phyloP scores from a whole-genome alignment of 2,113 vertebrate species.

The Felis chaus region DNA sequence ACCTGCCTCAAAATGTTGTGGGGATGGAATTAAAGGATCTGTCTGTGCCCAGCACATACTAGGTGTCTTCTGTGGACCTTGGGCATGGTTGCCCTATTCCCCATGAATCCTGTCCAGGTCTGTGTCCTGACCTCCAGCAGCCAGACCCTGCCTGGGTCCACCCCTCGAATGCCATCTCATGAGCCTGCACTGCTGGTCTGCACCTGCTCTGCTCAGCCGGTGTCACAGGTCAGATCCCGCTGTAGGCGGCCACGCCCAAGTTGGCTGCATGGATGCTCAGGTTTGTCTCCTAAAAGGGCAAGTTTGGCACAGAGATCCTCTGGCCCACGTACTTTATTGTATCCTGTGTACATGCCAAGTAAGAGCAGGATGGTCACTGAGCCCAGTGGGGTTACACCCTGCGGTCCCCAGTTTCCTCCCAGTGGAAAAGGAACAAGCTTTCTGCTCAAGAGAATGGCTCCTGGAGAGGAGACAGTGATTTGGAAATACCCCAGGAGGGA shows the following conservation, averaged over 20 bases:
- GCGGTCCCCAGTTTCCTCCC: neutral
- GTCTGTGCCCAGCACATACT: neutral
- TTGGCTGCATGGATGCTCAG: neutral
- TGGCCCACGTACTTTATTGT: neutral
- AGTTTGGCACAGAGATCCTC: neutral
- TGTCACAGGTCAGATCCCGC: neutral
- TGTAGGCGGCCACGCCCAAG: accelerated
- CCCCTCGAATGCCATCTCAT: neutral
- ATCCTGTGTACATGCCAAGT: neutral
- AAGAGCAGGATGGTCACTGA: neutral
- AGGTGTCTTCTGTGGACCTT: neutral
- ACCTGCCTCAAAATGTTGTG: neutral
- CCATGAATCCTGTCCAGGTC: neutral
- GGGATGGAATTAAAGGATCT: neutral
- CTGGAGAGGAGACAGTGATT: neutral
- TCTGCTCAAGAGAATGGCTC: neutral
- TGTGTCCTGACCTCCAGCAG: neutral
- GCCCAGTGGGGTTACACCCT: neutral
- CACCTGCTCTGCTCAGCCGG: neutral
- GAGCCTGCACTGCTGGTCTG: neutral
- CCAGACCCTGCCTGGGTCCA: neutral
- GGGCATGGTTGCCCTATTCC: neutral
- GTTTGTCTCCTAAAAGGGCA: neutral
- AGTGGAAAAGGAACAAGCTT: neutral
- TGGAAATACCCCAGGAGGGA: neutral